These are phyloP conservation scores for Agapostemon virescens DNA, from an alignment of 2,888 invertebrate species.

Conservation along the genomic window DNA sequence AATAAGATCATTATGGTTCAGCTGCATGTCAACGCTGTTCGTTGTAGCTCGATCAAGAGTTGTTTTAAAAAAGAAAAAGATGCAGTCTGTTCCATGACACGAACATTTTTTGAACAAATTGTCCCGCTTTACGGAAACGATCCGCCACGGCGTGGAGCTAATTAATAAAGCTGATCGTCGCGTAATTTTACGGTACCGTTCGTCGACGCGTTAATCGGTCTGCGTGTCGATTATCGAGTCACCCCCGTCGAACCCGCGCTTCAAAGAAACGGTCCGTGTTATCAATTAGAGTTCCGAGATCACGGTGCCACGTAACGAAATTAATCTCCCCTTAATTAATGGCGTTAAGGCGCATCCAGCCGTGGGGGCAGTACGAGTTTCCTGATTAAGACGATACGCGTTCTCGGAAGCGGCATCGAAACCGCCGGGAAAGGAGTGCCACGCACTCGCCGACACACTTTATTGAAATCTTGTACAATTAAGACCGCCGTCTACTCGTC, in stretches of 20 bases:
- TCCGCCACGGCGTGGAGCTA: not conserved
- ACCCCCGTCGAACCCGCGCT: conserved; percentile 14
- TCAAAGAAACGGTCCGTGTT: conserved; percentile 46
- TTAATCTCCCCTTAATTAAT: conserved; percentile 55
- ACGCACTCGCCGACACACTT: conserved; percentile 28
- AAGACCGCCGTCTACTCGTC: conserved; percentile 7
- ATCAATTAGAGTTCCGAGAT: conserved; percentile 59
- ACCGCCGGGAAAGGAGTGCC: conserved; percentile 40
- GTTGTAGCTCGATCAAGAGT: too few species aligned
- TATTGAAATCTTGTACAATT: conserved; percentile 50
- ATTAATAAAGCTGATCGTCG: not conserved
- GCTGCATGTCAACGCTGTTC: too few species aligned
- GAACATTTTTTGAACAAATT: too few species aligned
- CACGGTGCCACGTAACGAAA: conserved; percentile 51
- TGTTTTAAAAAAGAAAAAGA: too few species aligned
- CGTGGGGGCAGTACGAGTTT: conserved; percentile 49
- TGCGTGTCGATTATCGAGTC: conserved; percentile 21
- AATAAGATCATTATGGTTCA: too few species aligned
- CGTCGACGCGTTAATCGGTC: not conserved
- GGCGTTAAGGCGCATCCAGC: conserved; percentile 48
- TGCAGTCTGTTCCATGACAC: too few species aligned
- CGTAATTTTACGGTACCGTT: not conserved
- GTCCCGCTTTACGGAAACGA: not conserved
- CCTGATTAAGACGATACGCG: conserved; percentile 55
- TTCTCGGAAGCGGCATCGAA: conserved; percentile 50